Base-by-base conservation (phyloP, 2,797 vertebrate genomes). In the Discoglossus pictus region DNA sequence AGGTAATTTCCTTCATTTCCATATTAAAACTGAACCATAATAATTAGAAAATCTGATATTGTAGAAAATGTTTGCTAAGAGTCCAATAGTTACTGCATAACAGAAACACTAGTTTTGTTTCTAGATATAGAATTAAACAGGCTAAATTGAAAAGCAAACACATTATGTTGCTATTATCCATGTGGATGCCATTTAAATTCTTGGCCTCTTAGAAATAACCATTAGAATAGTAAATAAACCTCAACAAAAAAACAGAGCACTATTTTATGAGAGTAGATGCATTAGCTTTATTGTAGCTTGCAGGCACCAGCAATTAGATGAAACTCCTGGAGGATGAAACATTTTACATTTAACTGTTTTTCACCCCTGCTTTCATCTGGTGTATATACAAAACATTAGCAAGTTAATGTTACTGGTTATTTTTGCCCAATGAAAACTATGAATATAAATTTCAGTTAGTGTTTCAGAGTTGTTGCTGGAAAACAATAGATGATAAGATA, bases 281-380 rank as follows among this genome's bases (percentile, higher is more conserved):
- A 65, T 69, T 61, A 68, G 18, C 56, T 81, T 79, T 76, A 79
- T 38, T 81, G 75, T 65, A 74, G 72, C 75, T 75, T 69, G 50
- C 74, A 79, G 76, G 72, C 55, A 75, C 64, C 73, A 50, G 72
- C 56, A 76, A 66, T 73, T 70, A 76, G 55, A 76, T 68, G 65
- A 65, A 76, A 72, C 47, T 80, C 34, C 39, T 70, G 56, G 40
- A 74, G 77, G 74, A 74, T 44, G 6, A 78, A 73, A 38, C 40
- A 34, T 76, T 83, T 73, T 61, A 74, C 42, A 75, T 60, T 53
- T 59, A 75, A 79, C 73, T 27, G 17, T 78, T 73, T 83, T 73
- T 39, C 31, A 66, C 64, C 55, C 74, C 66, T 74, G 67, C 73
- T 53, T 75, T 65, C 15, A 68, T 72, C 48, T 54, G 31, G 10